Evolutionary conservation across 2,113 vertebrate genomes (phyloP).

Genomic region (Ophiodon elongatus): DNA sequence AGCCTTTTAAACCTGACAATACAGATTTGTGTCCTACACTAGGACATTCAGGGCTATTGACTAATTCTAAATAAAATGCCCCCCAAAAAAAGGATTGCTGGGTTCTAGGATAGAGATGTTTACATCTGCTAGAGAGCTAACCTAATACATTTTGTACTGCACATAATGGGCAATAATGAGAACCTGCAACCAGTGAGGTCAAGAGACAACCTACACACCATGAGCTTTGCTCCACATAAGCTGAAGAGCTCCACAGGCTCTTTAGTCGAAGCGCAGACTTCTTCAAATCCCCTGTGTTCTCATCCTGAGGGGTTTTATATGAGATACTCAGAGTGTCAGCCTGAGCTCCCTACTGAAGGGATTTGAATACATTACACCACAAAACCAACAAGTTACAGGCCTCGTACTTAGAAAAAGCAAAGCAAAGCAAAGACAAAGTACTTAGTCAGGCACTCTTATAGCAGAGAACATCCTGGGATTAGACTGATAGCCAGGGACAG

Average conservation of each 20-base stretch:
- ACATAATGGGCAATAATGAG: not conserved
- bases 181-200: not conserved
- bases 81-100: not conserved
- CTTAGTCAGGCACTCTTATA: conserved; percentile 9
- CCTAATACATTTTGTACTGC: not conserved
- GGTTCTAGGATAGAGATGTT: not conserved
- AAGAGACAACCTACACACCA: not conserved
- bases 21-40: not conserved
- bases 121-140: not conserved
- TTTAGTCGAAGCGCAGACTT: not conserved
- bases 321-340: conserved; percentile 6
- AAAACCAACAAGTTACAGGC: conserved; percentile 13
- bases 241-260: not conserved
- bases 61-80: not conserved
- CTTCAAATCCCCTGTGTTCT: not conserved
- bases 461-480: conserved; percentile 3
- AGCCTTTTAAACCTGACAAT: not conserved
- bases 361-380: conserved; percentile 31
- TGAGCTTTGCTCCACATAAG: not conserved
- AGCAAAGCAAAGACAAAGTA: not conserved
- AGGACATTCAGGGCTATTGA: not conserved
- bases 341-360: not conserved
- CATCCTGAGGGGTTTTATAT: conserved; percentile 1
- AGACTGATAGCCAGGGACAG: not conserved
- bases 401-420: not conserved